Percentiles rank a stretch among this genome's conserved stretches.
Evolutionary conservation across 2,113 vertebrate genomes (phyloP).

Genomic region (Carollia perspicillata): DNA sequence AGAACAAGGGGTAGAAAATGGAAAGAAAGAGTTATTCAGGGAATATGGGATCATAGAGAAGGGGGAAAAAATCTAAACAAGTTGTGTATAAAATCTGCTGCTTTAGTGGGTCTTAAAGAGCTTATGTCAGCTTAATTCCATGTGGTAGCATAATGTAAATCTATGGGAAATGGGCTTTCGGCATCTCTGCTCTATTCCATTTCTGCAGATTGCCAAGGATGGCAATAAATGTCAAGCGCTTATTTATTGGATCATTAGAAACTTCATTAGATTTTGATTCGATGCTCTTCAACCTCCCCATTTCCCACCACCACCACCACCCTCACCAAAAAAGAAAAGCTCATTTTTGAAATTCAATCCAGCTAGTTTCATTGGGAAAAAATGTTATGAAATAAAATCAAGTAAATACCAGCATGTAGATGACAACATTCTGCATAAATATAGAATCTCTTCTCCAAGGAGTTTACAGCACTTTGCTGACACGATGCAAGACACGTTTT

Average conservation of each 20-base stretch:
- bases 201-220: constrained; percentile 59
- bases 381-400: constrained; percentile 64
- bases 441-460: constrained; percentile 24
- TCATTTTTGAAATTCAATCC: constrained; percentile 57
- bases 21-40: constrained; percentile 67
- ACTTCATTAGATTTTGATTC: constrained; percentile 71
- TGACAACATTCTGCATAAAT: constrained; percentile 65
- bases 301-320: background rate
- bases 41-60: constrained; percentile 33
- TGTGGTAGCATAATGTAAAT: constrained; percentile 61
- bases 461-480: constrained; percentile 4
- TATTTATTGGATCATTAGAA: constrained; percentile 70
- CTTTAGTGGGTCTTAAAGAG: constrained; percentile 71
- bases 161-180: constrained; percentile 60
- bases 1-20: constrained; percentile 60
- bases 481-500: background rate
- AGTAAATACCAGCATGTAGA: constrained; percentile 44
- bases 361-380: constrained; percentile 21
- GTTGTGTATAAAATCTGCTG: constrained; percentile 67
- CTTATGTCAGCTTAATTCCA: constrained; percentile 68
- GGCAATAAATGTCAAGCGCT: constrained; percentile 53
- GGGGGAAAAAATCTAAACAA: constrained; percentile 54
- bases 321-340: constrained; percentile 32
- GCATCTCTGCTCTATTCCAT: constrained; percentile 56
- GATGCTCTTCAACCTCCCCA: constrained; percentile 32